Percentiles rank a stretch among this genome's conserved stretches.
Conservation (phyloP, 2,797 vertebrate species). For the Chiroxiphia lanceolata region DNA sequence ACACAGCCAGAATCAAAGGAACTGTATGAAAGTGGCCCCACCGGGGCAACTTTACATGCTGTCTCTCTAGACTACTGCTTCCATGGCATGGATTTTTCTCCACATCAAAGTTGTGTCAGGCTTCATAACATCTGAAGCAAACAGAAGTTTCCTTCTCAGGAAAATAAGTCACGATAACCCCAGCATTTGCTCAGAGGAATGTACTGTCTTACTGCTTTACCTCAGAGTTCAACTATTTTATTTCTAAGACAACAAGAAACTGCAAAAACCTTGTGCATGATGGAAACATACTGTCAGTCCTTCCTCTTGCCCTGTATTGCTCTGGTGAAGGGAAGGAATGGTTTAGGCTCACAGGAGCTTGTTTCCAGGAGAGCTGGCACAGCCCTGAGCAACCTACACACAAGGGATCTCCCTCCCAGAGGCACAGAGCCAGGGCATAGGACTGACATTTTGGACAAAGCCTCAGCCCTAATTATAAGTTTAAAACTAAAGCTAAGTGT, state of each 20-base stretch:
- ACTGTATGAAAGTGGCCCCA: neutral
- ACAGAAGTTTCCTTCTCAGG: neutral
- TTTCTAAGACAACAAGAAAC: neutral
- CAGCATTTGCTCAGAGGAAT: neutral
- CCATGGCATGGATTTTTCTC: neutral
- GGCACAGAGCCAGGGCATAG: neutral
- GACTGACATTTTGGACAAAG: neutral
- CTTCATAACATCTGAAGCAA: neutral
- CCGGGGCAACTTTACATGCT: neutral
- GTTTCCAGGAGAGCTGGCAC: neutral
- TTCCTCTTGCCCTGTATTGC: neutral
- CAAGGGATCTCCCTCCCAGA: neutral
- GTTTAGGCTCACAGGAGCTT: neutral
- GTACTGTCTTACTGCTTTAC: neutral
- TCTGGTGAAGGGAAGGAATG: neutral
- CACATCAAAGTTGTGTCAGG: neutral
- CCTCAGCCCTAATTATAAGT: neutral
- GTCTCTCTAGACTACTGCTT: neutral
- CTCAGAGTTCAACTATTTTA: neutral
- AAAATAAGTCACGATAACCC: neutral
- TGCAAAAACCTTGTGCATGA: neutral
- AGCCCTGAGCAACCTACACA: neutral
- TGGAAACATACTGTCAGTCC: neutral
- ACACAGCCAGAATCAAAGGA: neutral
- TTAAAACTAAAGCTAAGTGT: neutral